Evolutionary conservation across 2,888 invertebrate species (phyloP).

Genomic region (Azorinus chamasolen): DNA sequence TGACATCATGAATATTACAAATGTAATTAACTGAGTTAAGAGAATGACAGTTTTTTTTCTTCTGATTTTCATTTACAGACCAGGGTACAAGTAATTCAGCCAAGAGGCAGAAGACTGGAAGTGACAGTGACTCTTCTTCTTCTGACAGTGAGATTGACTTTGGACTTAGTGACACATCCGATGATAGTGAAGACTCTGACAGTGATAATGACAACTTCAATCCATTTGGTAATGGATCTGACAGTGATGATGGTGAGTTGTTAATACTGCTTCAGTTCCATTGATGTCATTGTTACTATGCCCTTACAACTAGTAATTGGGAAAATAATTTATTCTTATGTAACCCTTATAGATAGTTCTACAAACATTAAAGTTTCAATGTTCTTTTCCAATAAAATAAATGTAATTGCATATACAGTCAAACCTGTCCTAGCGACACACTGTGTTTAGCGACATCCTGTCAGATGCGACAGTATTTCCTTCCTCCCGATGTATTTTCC

Average conservation of each 20-base stretch:
- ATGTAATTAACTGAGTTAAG: too few relatives aligned
- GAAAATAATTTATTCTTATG: neutral
- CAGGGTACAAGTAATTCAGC: constrained; percentile 45
- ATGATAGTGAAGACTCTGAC: constrained; percentile 84
- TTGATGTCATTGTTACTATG: neutral
- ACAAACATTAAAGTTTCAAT: too few relatives aligned
- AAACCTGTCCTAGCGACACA: too few relatives aligned
- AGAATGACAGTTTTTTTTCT: too few relatives aligned
- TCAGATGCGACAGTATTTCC: too few relatives aligned
- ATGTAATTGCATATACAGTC: too few relatives aligned
- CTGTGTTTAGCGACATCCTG: too few relatives aligned
- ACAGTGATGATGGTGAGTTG: constrained; percentile 85
- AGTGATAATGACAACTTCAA: constrained; percentile 89
- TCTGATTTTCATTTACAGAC: too few relatives aligned
- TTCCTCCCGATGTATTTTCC: too few relatives aligned
- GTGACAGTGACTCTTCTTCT: constrained; percentile 71
- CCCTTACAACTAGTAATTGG: neutral
- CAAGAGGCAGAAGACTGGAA: constrained; percentile 62
- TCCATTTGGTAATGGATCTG: constrained; percentile 93
- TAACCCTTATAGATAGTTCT: too few relatives aligned
- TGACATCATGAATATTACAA: too few relatives aligned
- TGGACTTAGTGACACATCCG: constrained; percentile 73
- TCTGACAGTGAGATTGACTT: constrained; percentile 75
- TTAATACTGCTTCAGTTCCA: neutral
- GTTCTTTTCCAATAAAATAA: too few relatives aligned